Conservation (phyloP, 2,113 vertebrate genomes). For the Euleptes europaea region DNA sequence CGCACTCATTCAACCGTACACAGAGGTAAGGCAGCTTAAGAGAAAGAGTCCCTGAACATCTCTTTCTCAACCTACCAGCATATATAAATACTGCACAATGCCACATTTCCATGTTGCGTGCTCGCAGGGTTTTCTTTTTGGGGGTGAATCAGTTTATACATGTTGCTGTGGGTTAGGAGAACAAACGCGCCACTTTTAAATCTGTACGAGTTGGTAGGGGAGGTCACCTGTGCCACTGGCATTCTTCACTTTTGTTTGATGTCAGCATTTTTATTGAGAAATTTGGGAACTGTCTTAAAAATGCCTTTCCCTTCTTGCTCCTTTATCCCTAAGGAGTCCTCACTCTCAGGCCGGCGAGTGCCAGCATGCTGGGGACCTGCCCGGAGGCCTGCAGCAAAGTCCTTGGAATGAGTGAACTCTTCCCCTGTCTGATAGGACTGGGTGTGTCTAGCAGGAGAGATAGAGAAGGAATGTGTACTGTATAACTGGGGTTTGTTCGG, state of each 20-base stretch:
- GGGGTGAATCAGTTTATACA: not conserved
- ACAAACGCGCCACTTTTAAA: not conserved
- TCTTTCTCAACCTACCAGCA: not conserved
- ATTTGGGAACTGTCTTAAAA: conserved; percentile 27
- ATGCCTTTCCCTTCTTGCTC: conserved; percentile 1
- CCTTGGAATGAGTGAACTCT: conserved; percentile 28
- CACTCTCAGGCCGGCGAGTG: conserved; percentile 18
- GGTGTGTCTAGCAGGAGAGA: not conserved
- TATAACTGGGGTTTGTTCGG: not conserved
- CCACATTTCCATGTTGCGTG: too few relatives aligned
- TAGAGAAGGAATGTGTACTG: conserved; percentile 3
- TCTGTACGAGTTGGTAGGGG: too few relatives aligned
- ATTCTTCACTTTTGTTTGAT: not conserved
- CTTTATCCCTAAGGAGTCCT: conserved; percentile 11
- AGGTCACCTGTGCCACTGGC: too few relatives aligned
- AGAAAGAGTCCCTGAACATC: not conserved
- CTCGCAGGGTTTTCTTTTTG: too few relatives aligned
- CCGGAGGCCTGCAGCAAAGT: not conserved
- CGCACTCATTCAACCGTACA: too few relatives aligned
- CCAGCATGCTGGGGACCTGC: not conserved
- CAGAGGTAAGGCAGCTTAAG: not conserved
- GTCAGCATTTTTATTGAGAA: not conserved
- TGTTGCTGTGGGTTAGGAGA: not conserved
- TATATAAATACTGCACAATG: not conserved
- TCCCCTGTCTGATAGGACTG: conserved; percentile 15